Conservation (phyloP, 2,888 invertebrate genomes). For the Nomada lathburiana region DNA sequence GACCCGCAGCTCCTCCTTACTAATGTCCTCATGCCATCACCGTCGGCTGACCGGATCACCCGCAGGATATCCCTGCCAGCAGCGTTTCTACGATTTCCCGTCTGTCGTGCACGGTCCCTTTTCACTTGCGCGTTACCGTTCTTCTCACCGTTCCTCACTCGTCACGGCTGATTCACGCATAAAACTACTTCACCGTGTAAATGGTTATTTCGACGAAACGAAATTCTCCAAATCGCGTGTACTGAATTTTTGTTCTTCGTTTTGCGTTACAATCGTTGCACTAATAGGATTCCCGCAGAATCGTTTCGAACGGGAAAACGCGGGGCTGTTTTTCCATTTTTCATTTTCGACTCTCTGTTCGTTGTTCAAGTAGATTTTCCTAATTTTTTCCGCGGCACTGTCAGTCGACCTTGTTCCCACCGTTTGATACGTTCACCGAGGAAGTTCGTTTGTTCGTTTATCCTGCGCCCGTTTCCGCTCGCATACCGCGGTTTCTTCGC, state of each 20-base stretch:
- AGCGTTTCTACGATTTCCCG: slow-evolving; percentile 35
- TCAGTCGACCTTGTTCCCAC: background rate
- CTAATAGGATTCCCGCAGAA: background rate
- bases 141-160: background rate
- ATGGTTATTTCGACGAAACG: background rate
- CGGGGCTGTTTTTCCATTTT: too few relatives aligned
- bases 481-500: too few relatives aligned
- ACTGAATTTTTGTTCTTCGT: too few relatives aligned
- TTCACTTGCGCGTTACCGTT: slow-evolving; percentile 19
- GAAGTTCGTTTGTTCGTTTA: slow-evolving; percentile 12
- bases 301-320: too few relatives aligned
- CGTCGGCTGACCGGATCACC: slow-evolving; percentile 67
- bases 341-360: background rate
- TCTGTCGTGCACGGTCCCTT: background rate
- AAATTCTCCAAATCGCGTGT: slow-evolving; percentile 9
- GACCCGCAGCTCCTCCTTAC: slow-evolving; percentile 79
- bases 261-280: background rate
- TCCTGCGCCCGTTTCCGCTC: background rate
- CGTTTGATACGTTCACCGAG: too few relatives aligned
- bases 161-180: slow-evolving; percentile 19
- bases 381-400: background rate
- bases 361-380: background rate
- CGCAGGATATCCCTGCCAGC: slow-evolving; percentile 54
- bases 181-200: background rate
- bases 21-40: slow-evolving; percentile 83